phyloP scores from a whole-genome alignment of 2,113 vertebrate genomes.

The Ornithorhynchus anatinus region DNA sequence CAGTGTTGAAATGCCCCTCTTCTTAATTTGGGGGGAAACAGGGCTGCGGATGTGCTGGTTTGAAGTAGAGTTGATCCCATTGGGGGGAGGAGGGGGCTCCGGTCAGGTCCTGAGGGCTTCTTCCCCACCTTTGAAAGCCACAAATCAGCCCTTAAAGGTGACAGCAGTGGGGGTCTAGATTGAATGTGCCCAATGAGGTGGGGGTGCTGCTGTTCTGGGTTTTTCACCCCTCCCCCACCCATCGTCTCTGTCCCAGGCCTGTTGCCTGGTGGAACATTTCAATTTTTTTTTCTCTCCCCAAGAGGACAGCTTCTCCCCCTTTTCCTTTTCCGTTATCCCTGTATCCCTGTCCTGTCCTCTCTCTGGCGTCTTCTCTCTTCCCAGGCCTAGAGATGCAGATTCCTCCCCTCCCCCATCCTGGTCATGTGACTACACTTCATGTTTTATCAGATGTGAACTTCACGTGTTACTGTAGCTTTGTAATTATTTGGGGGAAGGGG shows the following conservation, averaged over 20 bases:
- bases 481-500: slow-evolving; percentile 31
- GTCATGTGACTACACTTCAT: slow-evolving; percentile 70
- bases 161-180: too few species aligned
- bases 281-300: neutral
- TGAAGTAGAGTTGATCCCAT: slow-evolving; percentile 48
- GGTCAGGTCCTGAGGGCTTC: neutral
- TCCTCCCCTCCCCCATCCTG: slow-evolving; percentile 24
- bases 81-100: neutral
- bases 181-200: too few species aligned
- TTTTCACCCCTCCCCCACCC: slow-evolving; percentile 16
- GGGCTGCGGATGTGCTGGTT: slow-evolving; percentile 37
- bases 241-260: neutral
- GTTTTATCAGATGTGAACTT: slow-evolving; percentile 63
- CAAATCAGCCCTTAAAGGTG: too few species aligned
- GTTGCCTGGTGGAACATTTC: neutral
- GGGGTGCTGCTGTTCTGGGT: slow-evolving; percentile 38
- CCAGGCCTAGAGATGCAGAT: slow-evolving; percentile 1
- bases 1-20: too few species aligned
- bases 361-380: neutral
- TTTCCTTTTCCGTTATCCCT: neutral
- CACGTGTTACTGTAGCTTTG: slow-evolving; percentile 62
- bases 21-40: slow-evolving; percentile 19
- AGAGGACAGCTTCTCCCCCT: too few species aligned
- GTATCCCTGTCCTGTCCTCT: neutral
- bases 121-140: too few species aligned